Evolutionary conservation across 64 coral and sea anemone species (phyloP), one percentile per base, ranked within the genome.

Genomic region (Pocillopora damicornis): DNA sequence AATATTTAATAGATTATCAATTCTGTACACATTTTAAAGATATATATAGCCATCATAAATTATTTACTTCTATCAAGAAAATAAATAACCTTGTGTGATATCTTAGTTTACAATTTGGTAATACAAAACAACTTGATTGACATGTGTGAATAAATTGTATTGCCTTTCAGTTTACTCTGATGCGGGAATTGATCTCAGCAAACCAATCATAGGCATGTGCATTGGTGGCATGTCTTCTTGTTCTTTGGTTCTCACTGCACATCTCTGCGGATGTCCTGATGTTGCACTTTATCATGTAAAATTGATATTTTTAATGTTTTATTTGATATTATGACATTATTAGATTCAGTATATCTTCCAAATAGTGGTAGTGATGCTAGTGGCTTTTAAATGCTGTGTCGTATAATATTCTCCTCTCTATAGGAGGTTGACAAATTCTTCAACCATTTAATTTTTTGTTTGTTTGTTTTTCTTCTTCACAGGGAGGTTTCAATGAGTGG

Each of bases 261-360:
- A 92, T 92, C 36, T 95, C 25, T 95, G 94, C 69, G 90, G 94
- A 13, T 95, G 94, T 75, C 81, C 80, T 86, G 59, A 92, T 72
- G 81, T 86, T 2, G 74, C 86, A 13, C 80, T 92, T n/a, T 95
- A 88, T 82, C 59, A 73, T 73, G 88, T 89, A 81, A 89, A 76
- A 23, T 71, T 7, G 25, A 71, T 23, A 71, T 11, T 5, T 68
- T 23, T 25, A 71, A 71, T 71, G 25, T 71, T 23, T 25, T 71
- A 11, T 71, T 5, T 9, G 20, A 10, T 20, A 20, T 63, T 15
- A 63, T 17, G 16, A 63, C 11, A 63, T 67, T n/a, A 67, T 67
- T 67, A 67, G 64, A 15, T 20, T 22, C 4, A 8, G 14, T 15
- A 7, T 20, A 67, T n/a, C 1, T 51, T 51, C 7, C 42, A 51